Conservation (phyloP, 53 echinoderm and acorn worm genomes). For the Paracentrotus lividus region DNA sequence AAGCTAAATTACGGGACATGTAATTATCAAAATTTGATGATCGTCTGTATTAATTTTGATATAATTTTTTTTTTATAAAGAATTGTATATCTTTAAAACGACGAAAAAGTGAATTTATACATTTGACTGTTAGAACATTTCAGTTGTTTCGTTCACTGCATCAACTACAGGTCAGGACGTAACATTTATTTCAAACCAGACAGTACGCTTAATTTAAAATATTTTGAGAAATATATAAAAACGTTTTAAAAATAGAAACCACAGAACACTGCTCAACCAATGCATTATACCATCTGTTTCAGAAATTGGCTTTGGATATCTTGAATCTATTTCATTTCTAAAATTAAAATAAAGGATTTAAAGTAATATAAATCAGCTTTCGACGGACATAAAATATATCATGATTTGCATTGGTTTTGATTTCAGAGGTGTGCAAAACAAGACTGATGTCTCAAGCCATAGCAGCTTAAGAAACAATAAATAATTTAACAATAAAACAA, state of each 20-base stretch:
- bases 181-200: background rate
- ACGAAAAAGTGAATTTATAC: background rate
- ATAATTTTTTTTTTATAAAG: background rate
- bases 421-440: background rate
- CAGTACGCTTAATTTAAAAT: background rate
- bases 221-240: background rate
- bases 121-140: background rate
- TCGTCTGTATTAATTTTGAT: background rate
- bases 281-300: background rate
- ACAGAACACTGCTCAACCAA: background rate
- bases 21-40: background rate
- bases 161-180: background rate
- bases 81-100: too few relatives aligned
- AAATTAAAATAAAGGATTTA: background rate
- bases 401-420: background rate
- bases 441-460: background rate
- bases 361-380: background rate
- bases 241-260: background rate
- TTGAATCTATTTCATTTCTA: background rate
- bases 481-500: conserved; percentile 43
- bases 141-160: background rate
- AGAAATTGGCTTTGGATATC: background rate
- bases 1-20: background rate
- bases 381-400: background rate
- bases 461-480: conserved; percentile 1